These are phyloP conservation scores for Macaca fascicularis DNA, from an alignment of 2,113 vertebrate genomes.

Conservation along the genomic window DNA sequence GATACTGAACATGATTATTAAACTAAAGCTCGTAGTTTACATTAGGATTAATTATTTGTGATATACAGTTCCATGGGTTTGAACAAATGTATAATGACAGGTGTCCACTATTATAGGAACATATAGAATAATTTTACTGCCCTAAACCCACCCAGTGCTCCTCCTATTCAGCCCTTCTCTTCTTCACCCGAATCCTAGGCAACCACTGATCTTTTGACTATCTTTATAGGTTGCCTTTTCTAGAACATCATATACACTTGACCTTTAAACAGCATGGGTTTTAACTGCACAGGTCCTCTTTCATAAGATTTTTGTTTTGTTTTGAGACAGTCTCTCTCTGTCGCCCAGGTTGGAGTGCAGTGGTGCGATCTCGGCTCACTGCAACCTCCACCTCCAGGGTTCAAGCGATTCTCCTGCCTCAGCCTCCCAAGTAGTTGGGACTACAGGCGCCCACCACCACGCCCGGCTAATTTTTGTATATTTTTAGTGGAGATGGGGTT, in stretches of 20 bases:
- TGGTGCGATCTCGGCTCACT: too few relatives aligned
- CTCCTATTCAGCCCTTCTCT: background rate
- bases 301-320: too few relatives aligned
- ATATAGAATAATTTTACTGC: background rate
- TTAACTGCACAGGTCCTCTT: too few relatives aligned
- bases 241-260: background rate
- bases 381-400: too few relatives aligned
- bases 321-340: too few relatives aligned
- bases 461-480: too few relatives aligned
- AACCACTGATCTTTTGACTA: background rate
- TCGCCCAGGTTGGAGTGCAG: too few relatives aligned
- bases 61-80: background rate
- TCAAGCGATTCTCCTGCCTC: too few relatives aligned
- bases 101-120: too few relatives aligned
- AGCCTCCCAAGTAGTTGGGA: too few relatives aligned
- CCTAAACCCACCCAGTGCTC: background rate
- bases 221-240: background rate
- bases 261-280: background rate
- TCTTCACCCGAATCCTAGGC: background rate
- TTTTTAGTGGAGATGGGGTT: too few relatives aligned
- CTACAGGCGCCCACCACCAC: too few relatives aligned
- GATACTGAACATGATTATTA: background rate
- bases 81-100: background rate
- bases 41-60: background rate
- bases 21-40: background rate